Base-by-base conservation (phyloP, 2,888 invertebrate genomes). In the Chorisops tibialis region DNA sequence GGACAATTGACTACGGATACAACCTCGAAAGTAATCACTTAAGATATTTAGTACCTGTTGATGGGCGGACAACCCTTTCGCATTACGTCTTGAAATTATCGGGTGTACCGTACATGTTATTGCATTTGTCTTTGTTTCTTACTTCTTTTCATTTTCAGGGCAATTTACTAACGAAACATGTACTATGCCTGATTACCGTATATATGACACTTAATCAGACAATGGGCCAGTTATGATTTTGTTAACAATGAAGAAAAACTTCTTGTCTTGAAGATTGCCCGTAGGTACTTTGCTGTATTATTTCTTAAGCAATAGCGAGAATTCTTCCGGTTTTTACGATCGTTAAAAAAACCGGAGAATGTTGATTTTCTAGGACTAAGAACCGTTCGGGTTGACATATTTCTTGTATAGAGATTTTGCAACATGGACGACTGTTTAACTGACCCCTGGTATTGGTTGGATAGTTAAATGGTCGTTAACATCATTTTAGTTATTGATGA, bases 351-450 rank as follows among this genome's bases (percentile, higher is more conserved):
- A 56, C 56, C 43, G 56, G 56, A 45, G 30, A 56, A 24, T 43
- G 18, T 45, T 30, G 43, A 43, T 43, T 56, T 56, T 56, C 56
- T 56, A 56, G 56, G 56, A 56, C 56, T 56, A 56, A 56, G 43
- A 56, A 56, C 56, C 56, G 56, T 56, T 56, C 30, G 1, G 45
- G 43, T 43, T 43, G 56, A 30, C 56, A 56, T 43, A 56, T 43
- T 56, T 56, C 56, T 56, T n/a, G n/a, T n/a, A 30, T 5, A 30
- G 9, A 6, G 30, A 35, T 50, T 24, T 37, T 30, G 45, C 39
- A 30, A 56, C n/a, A 24, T 49, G 11, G 3, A n/a, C n/a, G n/a
- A n/a, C n/a, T n/a, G n/a, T n/a, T n/a, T n/a, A n/a, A n/a, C 1
- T 30, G 30, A 9, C 30, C 30, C 30, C 9, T 30, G 30, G 9